These are phyloP conservation scores for Brachyptera risi DNA, from an alignment of 2,888 invertebrate genomes.

Conservation along the genomic window DNA sequence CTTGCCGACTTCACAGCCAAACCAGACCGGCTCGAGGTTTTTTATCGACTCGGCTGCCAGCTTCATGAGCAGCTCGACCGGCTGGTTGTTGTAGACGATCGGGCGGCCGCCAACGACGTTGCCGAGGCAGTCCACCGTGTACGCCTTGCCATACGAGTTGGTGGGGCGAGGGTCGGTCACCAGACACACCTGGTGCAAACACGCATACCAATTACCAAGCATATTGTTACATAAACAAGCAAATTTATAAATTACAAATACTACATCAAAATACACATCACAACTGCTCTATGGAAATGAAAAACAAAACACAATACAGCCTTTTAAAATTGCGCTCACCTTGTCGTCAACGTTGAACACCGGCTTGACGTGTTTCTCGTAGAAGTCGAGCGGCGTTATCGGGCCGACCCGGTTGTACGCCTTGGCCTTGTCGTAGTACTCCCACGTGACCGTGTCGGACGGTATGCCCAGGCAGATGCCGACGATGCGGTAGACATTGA, in stretches of 20 bases:
- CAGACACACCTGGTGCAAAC: conserved; percentile 68
- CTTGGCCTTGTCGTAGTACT: conserved; percentile 80
- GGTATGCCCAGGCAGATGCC: conserved; percentile 84
- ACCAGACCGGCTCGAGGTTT: conserved; percentile 85
- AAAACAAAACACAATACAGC: too few species aligned
- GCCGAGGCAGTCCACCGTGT: conserved; percentile 84
- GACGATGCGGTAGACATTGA: conserved; percentile 72
- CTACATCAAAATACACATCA: too few species aligned
- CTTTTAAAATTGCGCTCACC: conserved; percentile 51
- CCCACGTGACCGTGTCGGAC: conserved; percentile 72
- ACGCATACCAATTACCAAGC: too few species aligned
- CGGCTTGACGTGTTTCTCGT: conserved; percentile 70
- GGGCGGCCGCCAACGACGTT: conserved; percentile 77
- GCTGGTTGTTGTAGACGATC: conserved; percentile 85
- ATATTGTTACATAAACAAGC: too few species aligned
- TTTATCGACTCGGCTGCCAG: conserved; percentile 71
- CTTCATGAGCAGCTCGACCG: conserved; percentile 70
- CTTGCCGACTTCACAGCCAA: conserved; percentile 85
- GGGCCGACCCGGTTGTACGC: conserved; percentile 68
- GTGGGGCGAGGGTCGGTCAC: conserved; percentile 80
- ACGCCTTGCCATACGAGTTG: conserved; percentile 73
- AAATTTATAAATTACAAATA: too few species aligned
- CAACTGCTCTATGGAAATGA: too few species aligned
- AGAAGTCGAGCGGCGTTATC: conserved; percentile 74
- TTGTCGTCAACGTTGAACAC: conserved; percentile 78